Conservation (phyloP, 2,113 vertebrate genomes). For the Echinops telfairi region DNA sequence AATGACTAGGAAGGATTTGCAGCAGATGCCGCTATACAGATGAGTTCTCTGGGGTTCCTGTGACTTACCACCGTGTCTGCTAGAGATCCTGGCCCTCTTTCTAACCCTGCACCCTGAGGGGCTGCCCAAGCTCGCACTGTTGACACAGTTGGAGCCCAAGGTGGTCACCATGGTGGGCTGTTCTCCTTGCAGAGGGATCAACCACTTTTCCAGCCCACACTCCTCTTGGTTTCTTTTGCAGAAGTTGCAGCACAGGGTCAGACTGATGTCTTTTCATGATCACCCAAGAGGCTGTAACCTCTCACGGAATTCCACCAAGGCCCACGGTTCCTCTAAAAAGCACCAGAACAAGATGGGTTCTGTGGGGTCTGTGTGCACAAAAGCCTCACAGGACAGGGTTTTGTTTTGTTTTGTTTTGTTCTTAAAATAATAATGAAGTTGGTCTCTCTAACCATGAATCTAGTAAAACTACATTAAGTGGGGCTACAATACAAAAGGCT, state of each 20-base stretch:
- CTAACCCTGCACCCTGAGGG: accelerated
- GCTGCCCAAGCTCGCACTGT: accelerated
- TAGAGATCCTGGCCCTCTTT: accelerated
- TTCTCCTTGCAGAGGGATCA: background rate
- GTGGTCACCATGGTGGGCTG: accelerated
- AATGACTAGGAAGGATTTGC: accelerated
- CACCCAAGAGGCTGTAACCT: too few species aligned
- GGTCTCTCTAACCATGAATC: background rate
- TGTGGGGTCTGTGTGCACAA: background rate
- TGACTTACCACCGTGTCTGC: accelerated
- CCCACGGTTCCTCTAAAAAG: background rate
- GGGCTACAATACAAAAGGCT: background rate
- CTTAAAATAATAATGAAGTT: background rate
- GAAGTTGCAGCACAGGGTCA: slow-evolving; percentile 48
- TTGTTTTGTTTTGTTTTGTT: background rate
- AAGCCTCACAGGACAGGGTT: background rate
- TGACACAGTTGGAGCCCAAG: slow-evolving; percentile 26
- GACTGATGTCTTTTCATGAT: slow-evolving; percentile 55
- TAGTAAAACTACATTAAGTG: background rate
- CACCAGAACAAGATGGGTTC: background rate
- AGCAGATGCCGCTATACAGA: background rate
- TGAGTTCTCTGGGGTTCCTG: accelerated
- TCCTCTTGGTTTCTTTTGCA: background rate
- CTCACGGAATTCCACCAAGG: background rate
- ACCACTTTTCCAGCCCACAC: background rate